phyloP scores from a whole-genome alignment of 2,113 vertebrate genomes.

The Columba janthina region DNA sequence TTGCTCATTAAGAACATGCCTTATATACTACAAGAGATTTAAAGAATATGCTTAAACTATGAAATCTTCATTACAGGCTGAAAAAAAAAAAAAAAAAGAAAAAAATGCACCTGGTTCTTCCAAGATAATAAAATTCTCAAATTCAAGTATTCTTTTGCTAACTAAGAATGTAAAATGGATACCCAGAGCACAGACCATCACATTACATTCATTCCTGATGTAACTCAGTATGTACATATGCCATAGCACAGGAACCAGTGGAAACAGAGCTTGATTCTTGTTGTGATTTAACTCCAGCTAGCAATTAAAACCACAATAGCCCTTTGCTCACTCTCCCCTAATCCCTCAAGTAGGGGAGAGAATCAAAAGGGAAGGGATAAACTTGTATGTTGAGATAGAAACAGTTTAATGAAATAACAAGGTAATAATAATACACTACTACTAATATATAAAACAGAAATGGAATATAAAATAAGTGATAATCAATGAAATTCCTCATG shows the following conservation, averaged over 20 bases:
- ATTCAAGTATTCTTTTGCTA: not conserved
- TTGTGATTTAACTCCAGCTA: too few relatives aligned
- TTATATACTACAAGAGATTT: not conserved
- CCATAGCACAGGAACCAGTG: not conserved
- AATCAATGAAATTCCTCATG: too few relatives aligned
- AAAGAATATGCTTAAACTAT: not conserved
- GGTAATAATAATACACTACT: too few relatives aligned
- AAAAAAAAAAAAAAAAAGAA: not conserved
- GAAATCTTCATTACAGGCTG: not conserved
- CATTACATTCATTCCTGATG: not conserved
- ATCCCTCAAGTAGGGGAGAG: too few relatives aligned
- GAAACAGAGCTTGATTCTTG: not conserved
- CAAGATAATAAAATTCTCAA: not conserved
- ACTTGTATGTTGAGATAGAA: too few relatives aligned
- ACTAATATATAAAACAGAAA: too few relatives aligned
- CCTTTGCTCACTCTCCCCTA: too few relatives aligned
- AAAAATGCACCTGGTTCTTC: not conserved
- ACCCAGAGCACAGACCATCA: not conserved
- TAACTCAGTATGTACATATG: not conserved
- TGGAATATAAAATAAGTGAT: too few relatives aligned
- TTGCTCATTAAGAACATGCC: too few relatives aligned
- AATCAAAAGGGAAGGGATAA: too few relatives aligned
- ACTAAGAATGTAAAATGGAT: conserved; percentile 5
- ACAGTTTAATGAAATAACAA: too few relatives aligned
- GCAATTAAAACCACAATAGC: too few relatives aligned